Conservation (phyloP, 1,140 invertebrate genomes). For the Drosophila guanche region DNA sequence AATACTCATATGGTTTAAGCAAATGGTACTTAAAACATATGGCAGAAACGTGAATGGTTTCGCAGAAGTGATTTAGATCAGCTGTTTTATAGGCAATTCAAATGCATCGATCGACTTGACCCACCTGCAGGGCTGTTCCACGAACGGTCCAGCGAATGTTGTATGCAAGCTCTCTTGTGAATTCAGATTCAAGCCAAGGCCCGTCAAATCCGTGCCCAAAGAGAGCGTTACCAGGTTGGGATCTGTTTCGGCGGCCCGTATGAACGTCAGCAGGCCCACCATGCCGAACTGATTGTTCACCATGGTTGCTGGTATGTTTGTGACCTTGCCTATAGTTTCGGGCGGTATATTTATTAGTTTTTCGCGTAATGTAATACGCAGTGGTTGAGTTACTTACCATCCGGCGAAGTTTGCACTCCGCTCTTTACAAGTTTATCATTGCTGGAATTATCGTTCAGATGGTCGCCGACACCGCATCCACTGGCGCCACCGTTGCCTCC, state of each 20-base stretch:
- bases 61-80: too few relatives aligned
- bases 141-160: constrained; percentile 99
- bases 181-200: constrained; percentile 98
- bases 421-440: constrained; percentile 86
- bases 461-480: constrained; percentile 58
- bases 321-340: constrained; percentile 90
- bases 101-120: constrained; percentile 9
- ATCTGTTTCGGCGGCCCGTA: constrained; percentile 98
- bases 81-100: too few relatives aligned
- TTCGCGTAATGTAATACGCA: not conserved
- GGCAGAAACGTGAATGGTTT: too few relatives aligned
- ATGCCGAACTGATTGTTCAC: constrained; percentile 99
- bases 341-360: too few relatives aligned
- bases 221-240: constrained; percentile 97
- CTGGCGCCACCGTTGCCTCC: constrained; percentile 38
- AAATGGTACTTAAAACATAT: too few relatives aligned
- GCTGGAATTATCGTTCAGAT: constrained; percentile 83
- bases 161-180: constrained; percentile 98
- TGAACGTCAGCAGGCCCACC: constrained; percentile 98
- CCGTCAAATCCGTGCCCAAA: constrained; percentile 98
- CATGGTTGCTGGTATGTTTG: constrained; percentile 99
- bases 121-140: constrained; percentile 95
- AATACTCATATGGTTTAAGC: too few relatives aligned
- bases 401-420: constrained; percentile 96
- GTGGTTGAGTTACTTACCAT: constrained; percentile 86